A percentile compares a stretch with the other conserved stretches of the same genome.
phyloP scores from a whole-genome alignment of 2,797 vertebrate species.

The Poeciliopsis infans region DNA sequence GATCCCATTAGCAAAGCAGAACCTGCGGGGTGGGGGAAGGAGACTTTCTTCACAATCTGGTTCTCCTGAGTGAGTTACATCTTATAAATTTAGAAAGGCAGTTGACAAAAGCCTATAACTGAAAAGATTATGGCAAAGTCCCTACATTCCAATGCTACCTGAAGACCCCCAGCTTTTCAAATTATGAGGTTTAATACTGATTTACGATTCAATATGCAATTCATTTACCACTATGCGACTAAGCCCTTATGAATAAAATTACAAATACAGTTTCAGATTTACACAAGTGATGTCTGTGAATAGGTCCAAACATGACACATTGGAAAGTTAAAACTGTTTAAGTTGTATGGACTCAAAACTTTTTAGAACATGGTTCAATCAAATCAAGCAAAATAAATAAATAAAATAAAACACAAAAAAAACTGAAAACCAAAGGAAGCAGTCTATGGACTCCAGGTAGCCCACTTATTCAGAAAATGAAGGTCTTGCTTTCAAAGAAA shows the following conservation, averaged over 20 bases:
- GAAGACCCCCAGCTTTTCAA: slow-evolving; percentile 24
- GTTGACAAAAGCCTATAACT: slow-evolving; percentile 28
- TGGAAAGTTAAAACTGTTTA: neutral
- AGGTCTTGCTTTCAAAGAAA: neutral
- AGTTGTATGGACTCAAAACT: neutral
- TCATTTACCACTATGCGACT: neutral
- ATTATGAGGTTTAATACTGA: slow-evolving; percentile 24
- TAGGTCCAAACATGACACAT: no score
- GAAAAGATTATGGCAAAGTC: slow-evolving; percentile 41
- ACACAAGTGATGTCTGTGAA: neutral
- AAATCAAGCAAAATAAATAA: neutral
- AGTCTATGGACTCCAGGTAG: neutral
- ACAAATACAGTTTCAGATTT: neutral
- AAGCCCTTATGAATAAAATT: neutral
- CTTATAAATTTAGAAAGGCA: slow-evolving; percentile 33
- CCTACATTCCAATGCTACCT: slow-evolving; percentile 40
- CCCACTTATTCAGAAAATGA: neutral
- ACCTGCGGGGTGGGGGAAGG: slow-evolving; percentile 31
- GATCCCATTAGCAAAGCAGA: slow-evolving; percentile 62
- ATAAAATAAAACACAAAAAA: neutral
- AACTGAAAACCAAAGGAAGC: neutral
- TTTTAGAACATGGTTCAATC: neutral
- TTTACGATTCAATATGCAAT: slow-evolving; percentile 4
- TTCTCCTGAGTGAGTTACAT: slow-evolving; percentile 30
- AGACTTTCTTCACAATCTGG: slow-evolving; percentile 22